These are phyloP conservation scores for Leucopternis melanops DNA, from an alignment of 2,113 vertebrate species.

Conservation along the genomic window DNA sequence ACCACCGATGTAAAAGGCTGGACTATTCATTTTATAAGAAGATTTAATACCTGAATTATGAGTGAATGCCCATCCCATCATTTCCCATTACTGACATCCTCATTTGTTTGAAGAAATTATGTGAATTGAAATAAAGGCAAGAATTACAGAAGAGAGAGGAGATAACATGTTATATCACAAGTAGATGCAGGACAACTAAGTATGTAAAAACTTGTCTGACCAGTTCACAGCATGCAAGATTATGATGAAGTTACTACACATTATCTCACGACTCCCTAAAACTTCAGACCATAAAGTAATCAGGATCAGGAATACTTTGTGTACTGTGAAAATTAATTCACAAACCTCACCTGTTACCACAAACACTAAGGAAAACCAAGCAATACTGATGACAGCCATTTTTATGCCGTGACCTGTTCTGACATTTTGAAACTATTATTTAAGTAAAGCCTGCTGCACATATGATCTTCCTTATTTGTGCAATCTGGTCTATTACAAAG, in stretches of 20 bases:
- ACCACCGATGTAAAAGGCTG: background rate
- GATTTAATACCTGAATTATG: background rate
- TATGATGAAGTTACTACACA: slow-evolving; percentile 44
- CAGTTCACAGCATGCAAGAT: slow-evolving; percentile 45
- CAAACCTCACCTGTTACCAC: background rate
- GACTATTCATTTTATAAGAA: background rate
- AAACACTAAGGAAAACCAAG: background rate
- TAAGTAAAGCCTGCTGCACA: background rate
- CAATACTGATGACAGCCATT: background rate
- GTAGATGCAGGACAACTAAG: background rate
- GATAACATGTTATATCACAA: background rate
- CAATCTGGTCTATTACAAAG: background rate
- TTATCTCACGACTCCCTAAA: slow-evolving; percentile 37
- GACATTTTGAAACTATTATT: background rate
- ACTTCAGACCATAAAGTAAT: slow-evolving; percentile 35
- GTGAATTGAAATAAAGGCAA: background rate
- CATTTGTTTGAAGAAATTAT: background rate
- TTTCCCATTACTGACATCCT: background rate
- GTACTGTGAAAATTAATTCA: background rate
- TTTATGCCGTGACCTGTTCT: background rate
- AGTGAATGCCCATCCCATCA: background rate
- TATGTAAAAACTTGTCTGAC: slow-evolving; percentile 55
- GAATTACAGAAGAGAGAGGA: background rate
- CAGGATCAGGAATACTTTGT: background rate
- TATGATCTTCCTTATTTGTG: background rate